Evolutionary conservation across 2,113 vertebrate genomes (phyloP), one percentile per base, ranked within the genome.

Genomic region (Leptosomus discolor): DNA sequence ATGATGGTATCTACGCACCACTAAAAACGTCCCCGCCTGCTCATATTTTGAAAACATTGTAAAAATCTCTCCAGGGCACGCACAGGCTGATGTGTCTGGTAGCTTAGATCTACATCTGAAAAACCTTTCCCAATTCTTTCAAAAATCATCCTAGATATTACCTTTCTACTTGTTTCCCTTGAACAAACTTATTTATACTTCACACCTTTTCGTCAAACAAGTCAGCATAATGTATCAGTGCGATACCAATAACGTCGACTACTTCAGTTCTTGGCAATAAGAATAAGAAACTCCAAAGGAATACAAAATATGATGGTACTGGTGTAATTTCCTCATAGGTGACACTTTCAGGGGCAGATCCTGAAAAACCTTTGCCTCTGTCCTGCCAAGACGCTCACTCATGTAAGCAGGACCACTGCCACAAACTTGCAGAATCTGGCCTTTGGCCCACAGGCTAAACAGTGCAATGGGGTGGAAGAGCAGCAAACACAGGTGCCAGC

Each of bases 401-500:
- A 11, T 2, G 1, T 12, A 36, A 74, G 45, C 53, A 67, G 81
- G 34, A 53, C 17, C 1, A 1, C 63, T 84, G 77, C 32, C 45
- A 68, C 36, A 30, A 70, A 64, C 46, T 54, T 43, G 53, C 74
- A 50, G 79, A 75, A 46, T 69, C 46, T 1, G 51, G 60, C 77
- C 93, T 94, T 96, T 97, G 93, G 79, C 53, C 89, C 63, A 70
- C n/a, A 11, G 45, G 53, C 56, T 93, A 76, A 94, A 92, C 61
- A 68, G 77, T 87, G 85, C 73, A n/a, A 22, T 80, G 82, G 67
- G 67, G 89, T 94, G 94, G 95, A 94, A 95, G 90, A 96, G 88
- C 82, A 93, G 81, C 92, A 96, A 89, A 93, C 79, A 92, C 96
- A 96, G 95, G 97, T 97, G 95, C 92, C 85, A 96, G 94, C 78